Evolutionary conservation across 2,888 invertebrate species (phyloP).

Genomic region (Cantharis rustica): DNA sequence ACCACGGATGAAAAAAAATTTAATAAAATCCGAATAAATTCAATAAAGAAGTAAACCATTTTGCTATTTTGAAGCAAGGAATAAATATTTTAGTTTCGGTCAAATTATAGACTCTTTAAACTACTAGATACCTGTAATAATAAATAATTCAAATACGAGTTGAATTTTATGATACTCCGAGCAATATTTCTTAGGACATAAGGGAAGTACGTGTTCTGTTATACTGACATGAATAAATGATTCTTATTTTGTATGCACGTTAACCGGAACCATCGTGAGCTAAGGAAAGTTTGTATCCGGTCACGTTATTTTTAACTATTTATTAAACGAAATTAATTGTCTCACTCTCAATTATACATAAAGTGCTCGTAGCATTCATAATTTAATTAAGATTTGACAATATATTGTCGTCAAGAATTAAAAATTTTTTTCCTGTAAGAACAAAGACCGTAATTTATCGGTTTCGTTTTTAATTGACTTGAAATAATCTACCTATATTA

Average conservation of each 20-base stretch:
- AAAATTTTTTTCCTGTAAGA: too few species aligned
- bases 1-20: neutral
- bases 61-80: neutral
- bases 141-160: slow-evolving; percentile 8
- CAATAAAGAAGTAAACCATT: neutral
- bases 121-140: neutral
- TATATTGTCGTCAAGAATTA: too few species aligned
- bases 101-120: neutral
- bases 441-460: neutral
- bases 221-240: slow-evolving; percentile 18
- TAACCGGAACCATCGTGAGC: slow-evolving; percentile 31
- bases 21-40: neutral
- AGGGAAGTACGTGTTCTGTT: slow-evolving; percentile 15
- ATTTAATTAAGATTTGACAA: neutral
- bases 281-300: slow-evolving; percentile 26
- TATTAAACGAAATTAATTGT: neutral
- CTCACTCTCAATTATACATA: neutral
- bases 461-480: neutral
- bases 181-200: slow-evolving; percentile 10
- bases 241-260: slow-evolving; percentile 28
- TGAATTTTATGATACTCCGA: neutral
- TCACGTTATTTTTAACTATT: slow-evolving; percentile 17
- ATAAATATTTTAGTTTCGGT: neutral
- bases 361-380: neutral
- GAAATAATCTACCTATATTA: neutral